Evolutionary conservation across 2,797 vertebrate genomes (phyloP).

Genomic region (Hirundo rustica): DNA sequence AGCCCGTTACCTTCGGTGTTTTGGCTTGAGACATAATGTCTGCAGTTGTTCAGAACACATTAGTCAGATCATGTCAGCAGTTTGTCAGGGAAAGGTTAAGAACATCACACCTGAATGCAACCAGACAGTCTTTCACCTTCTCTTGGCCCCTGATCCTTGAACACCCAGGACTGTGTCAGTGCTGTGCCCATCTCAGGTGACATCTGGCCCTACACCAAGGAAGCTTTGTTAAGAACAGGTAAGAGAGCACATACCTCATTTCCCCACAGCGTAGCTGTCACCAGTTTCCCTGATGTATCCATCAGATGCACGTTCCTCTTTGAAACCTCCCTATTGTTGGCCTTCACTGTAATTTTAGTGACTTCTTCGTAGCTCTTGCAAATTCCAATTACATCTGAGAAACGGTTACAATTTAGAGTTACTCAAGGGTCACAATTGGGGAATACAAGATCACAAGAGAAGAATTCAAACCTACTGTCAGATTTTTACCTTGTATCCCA

Average conservation of each 20-base stretch:
- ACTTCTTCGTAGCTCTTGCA: conserved; percentile 90
- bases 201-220: background rate
- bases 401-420: conserved; percentile 27
- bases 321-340: conserved; percentile 88
- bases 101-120: conserved; percentile 60
- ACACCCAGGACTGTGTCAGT: background rate
- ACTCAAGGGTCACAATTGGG: background rate
- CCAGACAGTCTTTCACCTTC: conserved; percentile 57
- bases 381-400: conserved; percentile 93
- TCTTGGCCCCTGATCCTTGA: background rate
- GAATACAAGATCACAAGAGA: background rate
- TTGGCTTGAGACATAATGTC: conserved; percentile 6
- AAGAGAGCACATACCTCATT: conserved; percentile 83
- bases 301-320: conserved; percentile 91
- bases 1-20: background rate
- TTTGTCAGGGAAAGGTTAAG: conserved; percentile 59
- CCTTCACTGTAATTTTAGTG: conserved; percentile 87
- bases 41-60: conserved; percentile 61
- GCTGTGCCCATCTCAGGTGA: conserved; percentile 2
- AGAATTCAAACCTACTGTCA: conserved; percentile 15
- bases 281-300: conserved; percentile 90
- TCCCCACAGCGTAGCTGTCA: conserved; percentile 92
- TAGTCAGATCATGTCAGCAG: conserved; percentile 59
- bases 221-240: background rate
- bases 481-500: conserved; percentile 47